Evolutionary conservation across 2,797 vertebrate genomes (phyloP), one percentile per base, ranked within the genome.

Genomic region (Fistularia tabacaria): DNA sequence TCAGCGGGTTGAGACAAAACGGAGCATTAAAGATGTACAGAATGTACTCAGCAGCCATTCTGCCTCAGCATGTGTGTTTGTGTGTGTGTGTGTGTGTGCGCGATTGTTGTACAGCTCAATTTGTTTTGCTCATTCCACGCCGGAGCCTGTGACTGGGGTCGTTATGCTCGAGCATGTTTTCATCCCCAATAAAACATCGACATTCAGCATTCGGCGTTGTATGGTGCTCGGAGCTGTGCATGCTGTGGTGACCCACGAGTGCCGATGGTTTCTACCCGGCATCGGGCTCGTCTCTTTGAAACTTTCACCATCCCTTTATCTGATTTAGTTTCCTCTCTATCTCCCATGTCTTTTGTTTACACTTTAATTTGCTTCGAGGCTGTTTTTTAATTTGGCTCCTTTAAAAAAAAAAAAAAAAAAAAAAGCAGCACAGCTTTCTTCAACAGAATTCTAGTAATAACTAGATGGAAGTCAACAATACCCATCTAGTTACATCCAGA

Each of bases 161-260:
- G 49, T 62, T 74, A 68, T 64, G 66, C 64, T 74, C 6, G 1
- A 59, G 74, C 71, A 63, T 66, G 72, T 81, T 74, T 56, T 60
- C 48, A 79, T 65, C 47, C 51, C 25, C 51, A 84, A 86, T 86
- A 82, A 86, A 87, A 55, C 40, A 38, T 10, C 39, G 10, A 40
- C 39, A 13, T 10, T 57, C 42, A 42, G 44, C 49, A 49, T 51
- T 55, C 14, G 11, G 47, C 42, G 49, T 71, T 55, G 57, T 61
- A 59, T 6, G 13, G 48, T 55, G 54, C 54, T 62, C 36, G 69
- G 36, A 59, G 62, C 36, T 57, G 46, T 56, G 71, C 73, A 58
- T 62, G 59, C 49, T 52, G 43, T 36, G 14, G 25, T 42, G 6
- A 41, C 44, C 10, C 43, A 13, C 14, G 48, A 54, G 10, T 47